Base-by-base conservation (phyloP, 2,888 invertebrate species). In the Nasonovia ribisnigri region DNA sequence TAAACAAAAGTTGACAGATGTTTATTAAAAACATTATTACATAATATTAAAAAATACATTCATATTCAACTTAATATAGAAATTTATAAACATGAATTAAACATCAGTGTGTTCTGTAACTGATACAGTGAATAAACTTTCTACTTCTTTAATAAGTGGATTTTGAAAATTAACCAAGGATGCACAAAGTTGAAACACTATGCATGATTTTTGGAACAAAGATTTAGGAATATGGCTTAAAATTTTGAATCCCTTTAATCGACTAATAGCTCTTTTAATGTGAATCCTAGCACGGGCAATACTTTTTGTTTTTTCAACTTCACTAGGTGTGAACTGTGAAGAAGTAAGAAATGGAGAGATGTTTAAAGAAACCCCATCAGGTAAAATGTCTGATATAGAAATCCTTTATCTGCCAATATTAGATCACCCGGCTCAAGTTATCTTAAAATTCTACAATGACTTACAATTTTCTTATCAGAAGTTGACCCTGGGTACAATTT, bases 401-500 rank as follows among this genome's bases (percentile, higher is more conserved):
- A 48, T 48, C 48, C 48, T 48, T 48, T 48, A 11, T 48, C 48
- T 13, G 48, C 94, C 26, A 92, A 48, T n/a, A 94, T 90, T 26
- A 94, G 48, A 92, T 94, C 94, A 84, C 93, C 93, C 36, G 88
- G 57, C 20, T 67, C 48, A 42, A 94, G 84, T 48, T 46, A 16
- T 6, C 87, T 86, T 26, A 92, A 36, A 36, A 94, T 16, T 11
- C 90, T 90, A 92, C 92, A 84, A 60, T 90, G n/a, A 43, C 60
- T 48, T 8, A 94, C 92, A 84, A 94, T 92, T 89, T 84, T 48
- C 89, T 94, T 94, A 89, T 94, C 94, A 8, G 95, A 95, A 54
- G 94, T 94, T 16, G 95, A 95, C 16, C 95, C 95, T 46, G 95
- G 95, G 94, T 95, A 95, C 48, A 95, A 91, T 16, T 94, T 94